Evolutionary conservation across 2,888 invertebrate genomes (phyloP).

Genomic region (Heliconius erato): DNA sequence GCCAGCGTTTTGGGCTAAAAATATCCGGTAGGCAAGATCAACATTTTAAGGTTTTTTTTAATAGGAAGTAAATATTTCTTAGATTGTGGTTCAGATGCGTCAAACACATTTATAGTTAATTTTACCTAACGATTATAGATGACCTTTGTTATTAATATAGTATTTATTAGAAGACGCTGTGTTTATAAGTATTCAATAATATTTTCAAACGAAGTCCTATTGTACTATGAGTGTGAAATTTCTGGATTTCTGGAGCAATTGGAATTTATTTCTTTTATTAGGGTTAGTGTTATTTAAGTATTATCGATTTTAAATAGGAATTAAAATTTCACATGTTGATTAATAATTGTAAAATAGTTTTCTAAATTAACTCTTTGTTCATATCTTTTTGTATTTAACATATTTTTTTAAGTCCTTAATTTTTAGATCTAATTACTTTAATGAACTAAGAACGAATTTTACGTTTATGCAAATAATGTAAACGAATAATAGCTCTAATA

Average conservation of each 20-base stretch:
- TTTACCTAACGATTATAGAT: too few species aligned
- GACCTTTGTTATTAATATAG: too few species aligned
- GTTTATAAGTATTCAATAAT: background rate
- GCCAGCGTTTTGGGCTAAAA: slow-evolving; percentile 27
- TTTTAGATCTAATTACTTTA: background rate
- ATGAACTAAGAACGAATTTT: slow-evolving; percentile 11
- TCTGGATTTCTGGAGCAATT: too few species aligned
- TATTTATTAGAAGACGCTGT: too few species aligned
- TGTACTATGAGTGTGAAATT: too few species aligned
- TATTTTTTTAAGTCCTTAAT: background rate
- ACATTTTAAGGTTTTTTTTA: slow-evolving; percentile 10
- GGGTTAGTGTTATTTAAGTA: background rate
- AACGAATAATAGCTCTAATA: slow-evolving; percentile 44
- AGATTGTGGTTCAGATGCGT: background rate
- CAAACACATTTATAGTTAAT: background rate
- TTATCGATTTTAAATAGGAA: background rate
- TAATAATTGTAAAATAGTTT: background rate
- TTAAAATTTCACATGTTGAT: background rate
- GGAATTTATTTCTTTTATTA: too few species aligned
- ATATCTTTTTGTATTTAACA: background rate
- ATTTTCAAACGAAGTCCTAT: background rate
- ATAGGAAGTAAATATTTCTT: background rate
- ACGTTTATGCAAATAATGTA: slow-evolving; percentile 48
- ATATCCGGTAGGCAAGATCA: slow-evolving; percentile 25
- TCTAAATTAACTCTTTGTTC: background rate